phyloP scores from a whole-genome alignment of 2,797 vertebrate species.

The Pithecia hirsuta region DNA sequence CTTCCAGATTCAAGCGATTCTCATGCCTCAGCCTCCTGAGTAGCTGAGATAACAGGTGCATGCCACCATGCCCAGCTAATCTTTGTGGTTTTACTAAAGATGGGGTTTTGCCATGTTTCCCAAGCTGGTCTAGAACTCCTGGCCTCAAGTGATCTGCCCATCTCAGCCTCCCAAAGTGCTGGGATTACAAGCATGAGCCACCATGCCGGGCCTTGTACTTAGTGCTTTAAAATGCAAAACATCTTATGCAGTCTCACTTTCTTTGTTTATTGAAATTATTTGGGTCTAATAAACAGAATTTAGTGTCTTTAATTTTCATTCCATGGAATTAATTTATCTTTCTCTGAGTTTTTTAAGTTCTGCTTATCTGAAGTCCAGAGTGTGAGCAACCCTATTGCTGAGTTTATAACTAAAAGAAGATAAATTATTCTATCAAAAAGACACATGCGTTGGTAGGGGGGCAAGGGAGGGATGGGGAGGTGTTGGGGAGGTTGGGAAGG shows the following conservation, averaged over 20 bases:
- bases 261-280: not conserved
- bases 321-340: not conserved
- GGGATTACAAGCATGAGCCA: not conserved
- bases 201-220: not conserved
- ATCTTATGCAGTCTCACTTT: not conserved
- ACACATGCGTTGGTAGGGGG: not conserved
- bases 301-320: conserved; percentile 30
- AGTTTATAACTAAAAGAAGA: not conserved
- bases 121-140: not conserved
- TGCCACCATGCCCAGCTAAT: not conserved
- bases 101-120: not conserved
- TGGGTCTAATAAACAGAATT: not conserved
- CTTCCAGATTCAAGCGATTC: not conserved
- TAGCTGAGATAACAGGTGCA: not conserved
- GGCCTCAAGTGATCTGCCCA: not conserved
- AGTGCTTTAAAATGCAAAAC: not conserved
- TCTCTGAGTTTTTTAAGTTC: conserved; percentile 1
- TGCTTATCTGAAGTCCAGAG: not conserved
- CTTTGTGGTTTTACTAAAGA: not conserved
- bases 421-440: not conserved
- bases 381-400: not conserved
- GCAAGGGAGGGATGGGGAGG: too few species aligned
- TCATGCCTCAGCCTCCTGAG: not conserved
- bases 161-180: not conserved
- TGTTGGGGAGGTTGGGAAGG: too few species aligned